phyloP scores from a whole-genome alignment of 2,888 invertebrate genomes.

The Drosophila longiperda region DNA sequence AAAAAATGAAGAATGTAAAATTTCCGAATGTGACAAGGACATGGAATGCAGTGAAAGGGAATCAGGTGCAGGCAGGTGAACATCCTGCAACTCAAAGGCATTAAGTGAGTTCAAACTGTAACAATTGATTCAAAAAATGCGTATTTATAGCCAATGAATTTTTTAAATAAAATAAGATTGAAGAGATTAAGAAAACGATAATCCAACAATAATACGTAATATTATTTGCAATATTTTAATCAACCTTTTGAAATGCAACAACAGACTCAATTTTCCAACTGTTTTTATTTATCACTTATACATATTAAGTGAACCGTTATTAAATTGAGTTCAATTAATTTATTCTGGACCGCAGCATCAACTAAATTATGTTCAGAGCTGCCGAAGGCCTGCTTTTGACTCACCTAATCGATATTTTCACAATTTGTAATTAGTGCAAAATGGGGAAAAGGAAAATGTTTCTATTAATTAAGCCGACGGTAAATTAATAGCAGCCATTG shows the following conservation, averaged over 20 bases:
- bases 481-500: conserved; percentile 47
- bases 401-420: conserved; percentile 50
- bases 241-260: not conserved
- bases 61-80: not conserved
- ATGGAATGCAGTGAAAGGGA: not conserved
- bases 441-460: conserved; percentile 18
- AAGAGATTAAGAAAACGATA: not conserved
- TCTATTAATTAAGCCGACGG: conserved; percentile 55
- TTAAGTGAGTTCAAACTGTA: not conserved
- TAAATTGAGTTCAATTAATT: conserved; percentile 35
- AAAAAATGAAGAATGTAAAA: not conserved
- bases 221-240: not conserved
- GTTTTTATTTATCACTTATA: not conserved
- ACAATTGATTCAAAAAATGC: not conserved
- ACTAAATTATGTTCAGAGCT: not conserved
- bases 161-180: not conserved
- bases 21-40: not conserved
- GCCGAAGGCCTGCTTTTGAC: not conserved
- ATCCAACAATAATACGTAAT: not conserved
- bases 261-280: not conserved
- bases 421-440: conserved; percentile 47
- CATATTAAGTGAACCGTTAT: conserved; percentile 7
- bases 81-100: not conserved
- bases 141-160: not conserved
- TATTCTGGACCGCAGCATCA: not conserved